Conservation (phyloP, 2,113 vertebrate species). For the Turnix velox region DNA sequence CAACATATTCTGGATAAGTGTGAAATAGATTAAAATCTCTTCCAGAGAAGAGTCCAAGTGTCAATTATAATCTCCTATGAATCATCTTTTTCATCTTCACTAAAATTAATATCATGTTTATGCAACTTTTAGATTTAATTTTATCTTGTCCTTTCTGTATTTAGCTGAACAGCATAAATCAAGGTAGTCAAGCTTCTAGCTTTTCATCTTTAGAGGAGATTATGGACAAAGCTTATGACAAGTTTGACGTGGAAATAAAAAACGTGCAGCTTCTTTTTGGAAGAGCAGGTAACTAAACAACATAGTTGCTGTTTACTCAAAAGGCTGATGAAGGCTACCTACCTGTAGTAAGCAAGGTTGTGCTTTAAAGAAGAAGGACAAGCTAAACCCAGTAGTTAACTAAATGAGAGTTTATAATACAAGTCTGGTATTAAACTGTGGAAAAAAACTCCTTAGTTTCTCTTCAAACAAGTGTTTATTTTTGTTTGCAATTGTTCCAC, state of each 20-base stretch:
- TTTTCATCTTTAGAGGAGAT: slow-evolving; percentile 92
- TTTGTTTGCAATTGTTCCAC: not conserved
- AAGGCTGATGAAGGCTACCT: not conserved
- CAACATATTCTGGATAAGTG: not conserved
- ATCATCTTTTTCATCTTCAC: not conserved
- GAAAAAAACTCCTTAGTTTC: not conserved
- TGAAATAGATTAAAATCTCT: not conserved
- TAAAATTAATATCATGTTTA: not conserved
- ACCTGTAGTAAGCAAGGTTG: not conserved
- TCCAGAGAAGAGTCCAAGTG: not conserved
- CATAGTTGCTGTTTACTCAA: not conserved
- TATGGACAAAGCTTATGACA: slow-evolving; percentile 96
- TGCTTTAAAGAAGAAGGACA: not conserved
- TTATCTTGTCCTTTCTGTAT: not conserved
- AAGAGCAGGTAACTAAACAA: slow-evolving; percentile 81
- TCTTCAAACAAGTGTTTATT: not conserved
- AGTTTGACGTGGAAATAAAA: slow-evolving; percentile 86
- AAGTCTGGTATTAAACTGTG: not conserved
- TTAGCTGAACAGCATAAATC: slow-evolving; percentile 86
- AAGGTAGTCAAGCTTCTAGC: slow-evolving; percentile 66
- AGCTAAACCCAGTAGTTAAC: not conserved
- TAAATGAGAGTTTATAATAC: not conserved
- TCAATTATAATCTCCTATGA: not conserved
- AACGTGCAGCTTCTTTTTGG: slow-evolving; percentile 91
- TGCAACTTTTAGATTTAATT: not conserved